Percentiles rank a stretch among this genome's conserved stretches.
phyloP scores from a whole-genome alignment of 2,797 vertebrate genomes.

The Acipenser ruthenus region DNA sequence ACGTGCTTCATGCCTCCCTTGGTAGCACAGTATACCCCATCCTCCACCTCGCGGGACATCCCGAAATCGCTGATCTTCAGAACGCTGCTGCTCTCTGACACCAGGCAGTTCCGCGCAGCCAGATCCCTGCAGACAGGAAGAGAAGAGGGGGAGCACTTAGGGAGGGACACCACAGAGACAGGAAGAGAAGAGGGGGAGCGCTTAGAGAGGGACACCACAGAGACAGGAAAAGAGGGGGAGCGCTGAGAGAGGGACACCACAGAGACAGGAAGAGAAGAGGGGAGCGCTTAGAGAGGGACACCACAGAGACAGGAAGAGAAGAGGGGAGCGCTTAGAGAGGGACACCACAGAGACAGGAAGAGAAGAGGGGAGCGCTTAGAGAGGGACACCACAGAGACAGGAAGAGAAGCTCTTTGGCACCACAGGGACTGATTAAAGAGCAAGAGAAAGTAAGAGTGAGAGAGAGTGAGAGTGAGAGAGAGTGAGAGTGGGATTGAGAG shows the following conservation, averaged over 20 bases:
- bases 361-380: neutral
- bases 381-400: neutral
- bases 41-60: constrained; percentile 45
- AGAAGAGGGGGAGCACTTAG: neutral
- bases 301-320: neutral
- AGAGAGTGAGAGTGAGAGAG: constrained; percentile 24
- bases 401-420: neutral
- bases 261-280: too few species aligned
- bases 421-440: constrained; percentile 8
- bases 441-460: constrained; percentile 15
- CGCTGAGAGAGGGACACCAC: too few species aligned
- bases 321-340: neutral
- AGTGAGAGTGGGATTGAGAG: neutral
- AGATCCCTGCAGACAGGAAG: constrained; percentile 3
- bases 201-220: too few species aligned
- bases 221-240: neutral
- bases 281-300: too few species aligned
- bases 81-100: constrained; percentile 5
- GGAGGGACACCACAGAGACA: neutral
- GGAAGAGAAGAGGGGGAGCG: too few species aligned
- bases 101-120: constrained; percentile 9
- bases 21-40: constrained; percentile 40
- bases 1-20: constrained; percentile 22
- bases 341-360: neutral
- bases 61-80: constrained; percentile 35